Conservation (phyloP, 2,888 invertebrate species). For the Dolichopus griseipennis region DNA sequence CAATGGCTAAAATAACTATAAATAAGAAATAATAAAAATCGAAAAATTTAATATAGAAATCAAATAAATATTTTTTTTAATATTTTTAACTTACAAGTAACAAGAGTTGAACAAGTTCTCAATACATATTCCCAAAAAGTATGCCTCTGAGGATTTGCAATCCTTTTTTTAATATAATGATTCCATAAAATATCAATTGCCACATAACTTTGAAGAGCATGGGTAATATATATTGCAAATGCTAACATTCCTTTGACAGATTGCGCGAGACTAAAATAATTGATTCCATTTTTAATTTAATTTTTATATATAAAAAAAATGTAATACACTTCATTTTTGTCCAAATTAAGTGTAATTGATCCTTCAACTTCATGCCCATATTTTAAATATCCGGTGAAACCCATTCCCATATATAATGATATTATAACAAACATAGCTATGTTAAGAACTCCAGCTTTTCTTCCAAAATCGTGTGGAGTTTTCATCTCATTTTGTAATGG, state of each 20-base stretch:
- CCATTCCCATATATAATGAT: constrained; percentile 65
- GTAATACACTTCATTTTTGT: constrained; percentile 47
- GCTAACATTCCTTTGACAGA: constrained; percentile 55
- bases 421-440: constrained; percentile 71
- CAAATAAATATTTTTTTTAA: not conserved
- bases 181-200: constrained; percentile 72
- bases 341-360: constrained; percentile 77
- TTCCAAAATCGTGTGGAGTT: constrained; percentile 68
- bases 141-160: constrained; percentile 33
- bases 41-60: not conserved
- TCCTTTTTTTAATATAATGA: constrained; percentile 36
- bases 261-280: constrained; percentile 52
- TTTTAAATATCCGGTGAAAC: constrained; percentile 76
- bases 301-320: not conserved
- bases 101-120: constrained; percentile 47
- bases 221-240: constrained; percentile 68
- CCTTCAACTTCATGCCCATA: constrained; percentile 61
- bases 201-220: constrained; percentile 82
- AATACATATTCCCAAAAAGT: constrained; percentile 47
- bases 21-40: constrained; percentile 23
- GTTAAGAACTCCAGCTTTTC: constrained; percentile 70
- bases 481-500: constrained; percentile 88
- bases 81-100: constrained; percentile 48
- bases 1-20: constrained; percentile 62
- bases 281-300: not conserved